Conservation (phyloP, 30 jellyfish, hydroid and myxozoan species). For the Cassiopea andromeda region DNA sequence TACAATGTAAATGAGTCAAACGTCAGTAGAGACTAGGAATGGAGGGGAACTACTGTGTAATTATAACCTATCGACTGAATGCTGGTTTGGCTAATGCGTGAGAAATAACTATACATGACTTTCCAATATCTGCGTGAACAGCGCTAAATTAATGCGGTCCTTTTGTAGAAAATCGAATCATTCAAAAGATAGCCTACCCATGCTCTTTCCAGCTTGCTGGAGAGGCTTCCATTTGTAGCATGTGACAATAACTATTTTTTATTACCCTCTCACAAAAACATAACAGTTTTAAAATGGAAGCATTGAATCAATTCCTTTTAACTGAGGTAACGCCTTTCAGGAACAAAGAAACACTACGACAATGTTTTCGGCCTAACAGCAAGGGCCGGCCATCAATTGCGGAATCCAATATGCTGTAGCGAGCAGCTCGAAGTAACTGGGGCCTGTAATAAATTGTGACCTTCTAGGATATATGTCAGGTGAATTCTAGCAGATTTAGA, state of each 20-base stretch:
- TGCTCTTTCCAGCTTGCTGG: no score
- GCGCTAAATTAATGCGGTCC: no score
- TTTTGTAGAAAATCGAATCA: no score
- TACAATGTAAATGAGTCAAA: no score
- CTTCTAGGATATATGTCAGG: background rate
- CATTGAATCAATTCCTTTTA: background rate
- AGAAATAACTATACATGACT: no score
- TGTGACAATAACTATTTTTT: background rate
- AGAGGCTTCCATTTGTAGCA: no score
- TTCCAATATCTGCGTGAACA: no score
- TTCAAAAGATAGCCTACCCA: no score
- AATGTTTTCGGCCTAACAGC: background rate
- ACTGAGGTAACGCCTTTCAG: background rate
- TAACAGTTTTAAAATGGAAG: background rate
- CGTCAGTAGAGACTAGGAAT: no score
- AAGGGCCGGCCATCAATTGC: slow-evolving; percentile 14
- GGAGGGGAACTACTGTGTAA: no score
- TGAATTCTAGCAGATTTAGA: background rate
- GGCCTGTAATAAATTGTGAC: background rate
- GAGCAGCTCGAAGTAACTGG: background rate
- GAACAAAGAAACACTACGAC: background rate
- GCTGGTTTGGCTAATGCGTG: no score
- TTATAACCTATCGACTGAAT: no score
- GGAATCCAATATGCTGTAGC: background rate
- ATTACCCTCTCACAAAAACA: background rate